These are phyloP conservation scores for Xenopus laevis DNA, from an alignment of 2,113 vertebrate species.

Conservation along the genomic window DNA sequence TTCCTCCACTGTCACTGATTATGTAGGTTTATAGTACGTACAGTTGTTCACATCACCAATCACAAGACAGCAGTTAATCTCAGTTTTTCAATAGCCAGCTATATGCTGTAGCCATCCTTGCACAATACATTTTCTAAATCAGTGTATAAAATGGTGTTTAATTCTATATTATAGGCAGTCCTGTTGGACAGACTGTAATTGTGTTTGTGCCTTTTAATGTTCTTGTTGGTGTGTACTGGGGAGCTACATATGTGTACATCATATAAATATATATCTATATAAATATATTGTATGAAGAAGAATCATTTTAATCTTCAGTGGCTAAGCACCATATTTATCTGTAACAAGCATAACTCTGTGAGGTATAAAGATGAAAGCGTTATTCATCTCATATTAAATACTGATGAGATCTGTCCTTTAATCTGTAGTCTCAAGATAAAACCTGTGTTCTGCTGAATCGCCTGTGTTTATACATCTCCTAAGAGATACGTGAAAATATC, in stretches of 20 bases:
- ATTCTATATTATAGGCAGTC: slow-evolving; percentile 11
- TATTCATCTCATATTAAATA: neutral
- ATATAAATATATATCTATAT: neutral
- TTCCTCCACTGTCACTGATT: neutral
- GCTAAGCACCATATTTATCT: neutral
- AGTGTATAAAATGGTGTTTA: slow-evolving; percentile 7
- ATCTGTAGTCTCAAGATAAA: neutral
- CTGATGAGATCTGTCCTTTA: neutral
- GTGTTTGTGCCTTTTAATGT: slow-evolving; percentile 29
- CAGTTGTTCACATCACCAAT: too few relatives aligned
- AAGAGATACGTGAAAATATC: neutral
- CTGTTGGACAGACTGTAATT: neutral
- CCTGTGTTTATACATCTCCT: neutral
- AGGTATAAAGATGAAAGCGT: neutral
- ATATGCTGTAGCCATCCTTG: neutral
- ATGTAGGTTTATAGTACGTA: neutral
- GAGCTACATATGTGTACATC: slow-evolving; percentile 15
- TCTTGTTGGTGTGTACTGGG: slow-evolving; percentile 7
- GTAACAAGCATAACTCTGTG: neutral
- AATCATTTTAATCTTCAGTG: too few relatives aligned
- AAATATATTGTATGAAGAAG: too few relatives aligned
- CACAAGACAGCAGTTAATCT: too few relatives aligned
- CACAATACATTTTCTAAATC: neutral
- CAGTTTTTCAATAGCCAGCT: too few relatives aligned
- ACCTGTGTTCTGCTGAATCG: neutral